These are phyloP conservation scores for Cephalopachus bancanus DNA, from an alignment of 2,797 vertebrate genomes.

Conservation along the genomic window DNA sequence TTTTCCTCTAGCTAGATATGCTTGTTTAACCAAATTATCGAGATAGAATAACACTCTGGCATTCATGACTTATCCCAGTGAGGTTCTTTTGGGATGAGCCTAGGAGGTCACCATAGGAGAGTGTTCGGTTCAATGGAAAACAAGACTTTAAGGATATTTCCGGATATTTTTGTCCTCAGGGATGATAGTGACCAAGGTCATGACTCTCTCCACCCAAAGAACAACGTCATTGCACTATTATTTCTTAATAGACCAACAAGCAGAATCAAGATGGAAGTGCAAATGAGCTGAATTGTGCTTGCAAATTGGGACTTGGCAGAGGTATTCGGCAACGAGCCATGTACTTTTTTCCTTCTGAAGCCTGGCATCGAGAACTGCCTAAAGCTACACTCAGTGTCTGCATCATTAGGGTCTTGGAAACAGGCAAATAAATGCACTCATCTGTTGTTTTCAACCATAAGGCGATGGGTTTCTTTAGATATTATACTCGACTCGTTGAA, in stretches of 20 bases:
- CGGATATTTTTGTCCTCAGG: constrained; percentile 84
- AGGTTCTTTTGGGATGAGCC: constrained; percentile 58
- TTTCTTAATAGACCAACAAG: constrained; percentile 82
- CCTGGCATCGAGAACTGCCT: constrained; percentile 8
- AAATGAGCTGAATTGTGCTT: constrained; percentile 61
- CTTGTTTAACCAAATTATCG: constrained; percentile 75
- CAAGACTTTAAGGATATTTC: constrained; percentile 76
- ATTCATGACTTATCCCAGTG: constrained; percentile 75
- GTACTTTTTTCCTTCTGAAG: constrained; percentile 50
- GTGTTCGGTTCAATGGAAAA: constrained; percentile 69
- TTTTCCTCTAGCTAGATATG: neutral
- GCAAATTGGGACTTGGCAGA: constrained; percentile 74
- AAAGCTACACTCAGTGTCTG: neutral
- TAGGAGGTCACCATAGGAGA: constrained; percentile 78
- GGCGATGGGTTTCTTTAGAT: neutral
- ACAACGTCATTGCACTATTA: neutral
- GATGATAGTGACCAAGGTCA: constrained; percentile 80
- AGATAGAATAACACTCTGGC: constrained; percentile 81
- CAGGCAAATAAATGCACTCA: neutral
- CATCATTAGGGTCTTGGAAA: constrained; percentile 33
- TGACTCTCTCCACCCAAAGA: too few relatives aligned
- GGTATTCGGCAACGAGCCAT: neutral
- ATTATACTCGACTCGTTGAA: neutral
- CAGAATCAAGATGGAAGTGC: constrained; percentile 75
- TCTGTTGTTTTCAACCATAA: constrained; percentile 2